Conservation (phyloP, 2,797 vertebrate species). For the Melanogrammus aeglefinus region DNA sequence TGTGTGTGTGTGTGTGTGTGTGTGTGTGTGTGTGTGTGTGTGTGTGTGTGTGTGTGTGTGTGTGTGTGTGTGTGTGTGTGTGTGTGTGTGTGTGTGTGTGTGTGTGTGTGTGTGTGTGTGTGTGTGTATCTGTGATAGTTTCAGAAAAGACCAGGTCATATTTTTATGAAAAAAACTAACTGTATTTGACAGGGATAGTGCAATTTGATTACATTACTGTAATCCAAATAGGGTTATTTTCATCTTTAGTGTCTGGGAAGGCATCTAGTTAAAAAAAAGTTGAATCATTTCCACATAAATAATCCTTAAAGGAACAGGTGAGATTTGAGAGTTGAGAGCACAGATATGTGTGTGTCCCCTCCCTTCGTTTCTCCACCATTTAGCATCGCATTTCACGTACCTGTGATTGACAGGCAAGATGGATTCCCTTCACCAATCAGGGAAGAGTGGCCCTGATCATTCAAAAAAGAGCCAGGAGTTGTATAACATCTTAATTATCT, state of each 20-base stretch:
- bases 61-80: slow-evolving; percentile 33
- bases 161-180: too few species aligned
- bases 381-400: not conserved
- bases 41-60: not conserved
- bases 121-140: not conserved
- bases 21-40: too few species aligned
- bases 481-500: not conserved
- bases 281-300: not conserved
- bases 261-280: not conserved
- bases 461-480: not conserved
- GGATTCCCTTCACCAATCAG: not conserved
- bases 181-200: too few species aligned
- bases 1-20: not conserved
- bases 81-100: not conserved
- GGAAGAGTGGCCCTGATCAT: not conserved
- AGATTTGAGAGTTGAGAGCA: not conserved
- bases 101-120: not conserved
- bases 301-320: not conserved
- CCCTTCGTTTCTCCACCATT: too few species aligned
- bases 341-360: too few species aligned
- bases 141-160: too few species aligned
- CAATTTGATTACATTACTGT: too few species aligned
- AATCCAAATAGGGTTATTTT: not conserved
- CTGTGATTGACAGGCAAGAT: not conserved
- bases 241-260: not conserved